These are phyloP conservation scores for Hirudinaria manillensis DNA, from an alignment of 2,888 invertebrate genomes.

Conservation along the genomic window DNA sequence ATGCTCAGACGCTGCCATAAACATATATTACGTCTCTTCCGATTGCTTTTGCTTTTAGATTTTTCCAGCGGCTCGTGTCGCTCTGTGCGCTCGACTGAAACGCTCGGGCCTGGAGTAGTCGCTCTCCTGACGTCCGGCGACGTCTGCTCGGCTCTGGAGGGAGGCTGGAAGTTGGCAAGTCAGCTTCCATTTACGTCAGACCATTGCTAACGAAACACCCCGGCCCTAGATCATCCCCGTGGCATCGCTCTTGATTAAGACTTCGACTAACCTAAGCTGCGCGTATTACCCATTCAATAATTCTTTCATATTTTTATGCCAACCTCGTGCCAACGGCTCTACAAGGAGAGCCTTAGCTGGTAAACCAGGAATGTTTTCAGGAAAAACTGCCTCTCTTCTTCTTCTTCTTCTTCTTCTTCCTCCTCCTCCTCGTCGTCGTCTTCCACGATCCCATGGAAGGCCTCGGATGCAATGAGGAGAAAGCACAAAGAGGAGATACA, in stretches of 20 bases:
- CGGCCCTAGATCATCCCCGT: conserved; percentile 20
- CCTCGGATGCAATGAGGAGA: conserved; percentile 2
- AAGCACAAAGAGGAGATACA: background rate
- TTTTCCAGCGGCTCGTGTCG: conserved; percentile 9
- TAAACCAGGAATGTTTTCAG: background rate
- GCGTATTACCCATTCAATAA: conserved; percentile 9
- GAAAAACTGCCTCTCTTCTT: background rate
- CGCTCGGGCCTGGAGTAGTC: background rate
- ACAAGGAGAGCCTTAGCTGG: too few species aligned
- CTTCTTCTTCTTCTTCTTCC: background rate
- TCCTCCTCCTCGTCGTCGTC: background rate
- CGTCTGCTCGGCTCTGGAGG: too few species aligned
- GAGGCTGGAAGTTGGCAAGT: too few species aligned
- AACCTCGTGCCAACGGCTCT: background rate
- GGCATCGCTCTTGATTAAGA: conserved; percentile 21
- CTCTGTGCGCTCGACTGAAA: background rate
- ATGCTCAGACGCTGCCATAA: conserved; percentile 8
- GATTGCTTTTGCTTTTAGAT: conserved; percentile 11
- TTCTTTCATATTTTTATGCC: conserved; percentile 2
- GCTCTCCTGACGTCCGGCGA: too few species aligned
- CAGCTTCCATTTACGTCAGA: background rate
- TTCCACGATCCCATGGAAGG: background rate
- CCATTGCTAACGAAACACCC: conserved; percentile 14
- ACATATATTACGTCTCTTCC: conserved; percentile 18
- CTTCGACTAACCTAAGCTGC: conserved; percentile 14